Evolutionary conservation across 1,140 invertebrate species (phyloP).

Genomic region (Sitodiplosis mosellana): DNA sequence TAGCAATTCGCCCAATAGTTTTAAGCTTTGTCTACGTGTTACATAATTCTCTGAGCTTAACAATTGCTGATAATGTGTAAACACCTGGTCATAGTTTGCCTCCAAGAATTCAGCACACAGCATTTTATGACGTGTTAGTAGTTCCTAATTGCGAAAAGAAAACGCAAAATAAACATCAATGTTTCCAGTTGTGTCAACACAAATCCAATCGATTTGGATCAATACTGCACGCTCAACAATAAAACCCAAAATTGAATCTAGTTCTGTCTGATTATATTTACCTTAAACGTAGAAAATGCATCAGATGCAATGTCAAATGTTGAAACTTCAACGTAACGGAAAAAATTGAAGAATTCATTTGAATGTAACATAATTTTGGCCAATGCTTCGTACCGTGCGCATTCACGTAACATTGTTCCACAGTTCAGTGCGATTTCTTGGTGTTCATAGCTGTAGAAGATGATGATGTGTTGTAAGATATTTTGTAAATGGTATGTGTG

Average conservation of each 20-base stretch:
- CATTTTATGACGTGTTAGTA: conserved; percentile 96
- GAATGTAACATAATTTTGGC: conserved; percentile 97
- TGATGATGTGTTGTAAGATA: conserved; percentile 4
- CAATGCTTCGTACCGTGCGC: conserved; percentile 89
- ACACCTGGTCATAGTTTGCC: conserved; percentile 96
- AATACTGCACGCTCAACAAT: not conserved
- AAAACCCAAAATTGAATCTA: not conserved
- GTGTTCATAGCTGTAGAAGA: conserved; percentile 79
- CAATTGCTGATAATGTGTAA: conserved; percentile 88
- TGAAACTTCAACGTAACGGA: conserved; percentile 97
- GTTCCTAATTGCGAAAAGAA: conserved; percentile 46
- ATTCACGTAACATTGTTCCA: conserved; percentile 97
- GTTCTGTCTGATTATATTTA: conserved; percentile 22
- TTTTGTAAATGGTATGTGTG: conserved; percentile 10
- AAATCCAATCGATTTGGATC: too few relatives aligned
- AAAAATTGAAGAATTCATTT: conserved; percentile 98
- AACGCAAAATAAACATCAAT: too few relatives aligned
- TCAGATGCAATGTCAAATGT: conserved; percentile 99
- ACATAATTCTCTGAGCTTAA: conserved; percentile 99
- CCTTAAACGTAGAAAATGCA: conserved; percentile 99
- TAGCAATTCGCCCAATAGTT: conserved; percentile 90
- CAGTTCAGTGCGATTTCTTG: conserved; percentile 98
- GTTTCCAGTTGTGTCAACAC: too few relatives aligned
- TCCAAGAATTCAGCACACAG: conserved; percentile 97
- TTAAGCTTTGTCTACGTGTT: conserved; percentile 88